Conservation (phyloP, 2,888 invertebrate genomes). For the Eupithecia subumbrata region DNA sequence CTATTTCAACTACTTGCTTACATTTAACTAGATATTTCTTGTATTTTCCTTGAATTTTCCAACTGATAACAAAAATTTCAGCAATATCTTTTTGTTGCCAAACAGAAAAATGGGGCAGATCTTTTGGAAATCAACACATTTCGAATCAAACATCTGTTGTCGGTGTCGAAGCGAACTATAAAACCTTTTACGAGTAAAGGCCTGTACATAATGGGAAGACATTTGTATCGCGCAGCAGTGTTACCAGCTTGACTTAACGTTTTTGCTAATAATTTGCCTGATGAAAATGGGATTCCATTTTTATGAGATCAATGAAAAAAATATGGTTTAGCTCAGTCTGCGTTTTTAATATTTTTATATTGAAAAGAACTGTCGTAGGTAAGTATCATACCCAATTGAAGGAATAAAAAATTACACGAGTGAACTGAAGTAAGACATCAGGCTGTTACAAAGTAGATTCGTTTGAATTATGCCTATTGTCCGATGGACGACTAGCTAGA, state of each 20-base stretch:
- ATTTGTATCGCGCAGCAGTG: slow-evolving; percentile 32
- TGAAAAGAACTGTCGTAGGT: background rate
- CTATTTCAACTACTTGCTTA: no score
- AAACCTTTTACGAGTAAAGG: slow-evolving; percentile 60
- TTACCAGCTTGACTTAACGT: slow-evolving; percentile 18
- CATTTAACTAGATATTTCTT: no score
- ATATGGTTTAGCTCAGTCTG: background rate
- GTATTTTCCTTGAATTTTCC: background rate
- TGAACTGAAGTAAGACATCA: background rate
- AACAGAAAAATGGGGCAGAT: slow-evolving; percentile 12
- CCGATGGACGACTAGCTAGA: background rate
- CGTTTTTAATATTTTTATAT: background rate
- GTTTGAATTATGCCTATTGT: background rate
- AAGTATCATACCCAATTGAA: background rate
- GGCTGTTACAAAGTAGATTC: background rate
- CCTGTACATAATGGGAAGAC: slow-evolving; percentile 43
- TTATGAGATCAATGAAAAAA: slow-evolving; percentile 2
- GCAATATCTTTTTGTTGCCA: background rate
- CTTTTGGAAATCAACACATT: slow-evolving; percentile 40
- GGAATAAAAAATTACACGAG: background rate
- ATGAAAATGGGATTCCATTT: slow-evolving; percentile 2
- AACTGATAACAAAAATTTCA: background rate
- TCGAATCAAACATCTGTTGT: slow-evolving; percentile 51
- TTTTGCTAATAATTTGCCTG: slow-evolving; percentile 5
- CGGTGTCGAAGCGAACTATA: slow-evolving; percentile 60